These are phyloP conservation scores for Eulithis testata DNA, from an alignment of 2,888 invertebrate species.

Conservation along the genomic window DNA sequence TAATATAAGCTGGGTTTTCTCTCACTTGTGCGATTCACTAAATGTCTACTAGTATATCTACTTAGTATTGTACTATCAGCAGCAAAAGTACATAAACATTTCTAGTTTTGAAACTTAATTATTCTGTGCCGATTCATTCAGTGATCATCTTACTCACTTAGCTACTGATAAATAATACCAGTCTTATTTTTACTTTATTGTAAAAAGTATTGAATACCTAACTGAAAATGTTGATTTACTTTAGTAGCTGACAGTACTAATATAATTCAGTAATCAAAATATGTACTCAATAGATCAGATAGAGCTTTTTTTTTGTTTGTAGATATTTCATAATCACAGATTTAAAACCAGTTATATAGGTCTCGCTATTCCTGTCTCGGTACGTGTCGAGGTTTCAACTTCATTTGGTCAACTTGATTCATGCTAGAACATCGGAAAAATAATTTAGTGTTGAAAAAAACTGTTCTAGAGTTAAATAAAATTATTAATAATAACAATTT, in stretches of 20 bases:
- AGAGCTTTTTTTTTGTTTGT: not conserved
- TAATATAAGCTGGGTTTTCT: slow-evolving; percentile 34
- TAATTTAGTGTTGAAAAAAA: too few relatives aligned
- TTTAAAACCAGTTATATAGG: not conserved
- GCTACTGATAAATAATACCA: too few relatives aligned
- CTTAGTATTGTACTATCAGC: slow-evolving; percentile 4
- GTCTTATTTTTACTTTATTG: too few relatives aligned
- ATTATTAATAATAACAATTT: too few relatives aligned
- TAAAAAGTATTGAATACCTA: too few relatives aligned
- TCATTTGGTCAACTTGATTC: too few relatives aligned
- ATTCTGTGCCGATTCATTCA: too few relatives aligned
- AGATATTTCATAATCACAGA: not conserved
- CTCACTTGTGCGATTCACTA: not conserved
- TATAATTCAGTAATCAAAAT: slow-evolving; percentile 1
- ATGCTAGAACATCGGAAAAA: too few relatives aligned
- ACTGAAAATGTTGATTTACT: not conserved
- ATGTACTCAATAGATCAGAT: slow-evolving; percentile 1
- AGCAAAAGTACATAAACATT: not conserved
- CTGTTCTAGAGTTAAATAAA: too few relatives aligned
- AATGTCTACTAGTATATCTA: not conserved
- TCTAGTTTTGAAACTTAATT: not conserved
- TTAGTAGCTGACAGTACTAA: slow-evolving; percentile 3
- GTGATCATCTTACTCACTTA: too few relatives aligned
- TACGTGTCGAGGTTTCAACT: too few relatives aligned
- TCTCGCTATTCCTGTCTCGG: too few relatives aligned